Evolutionary conservation across 2,797 vertebrate species (phyloP), one percentile per base, ranked within the genome.

Genomic region (Rhyacichthys aspro): DNA sequence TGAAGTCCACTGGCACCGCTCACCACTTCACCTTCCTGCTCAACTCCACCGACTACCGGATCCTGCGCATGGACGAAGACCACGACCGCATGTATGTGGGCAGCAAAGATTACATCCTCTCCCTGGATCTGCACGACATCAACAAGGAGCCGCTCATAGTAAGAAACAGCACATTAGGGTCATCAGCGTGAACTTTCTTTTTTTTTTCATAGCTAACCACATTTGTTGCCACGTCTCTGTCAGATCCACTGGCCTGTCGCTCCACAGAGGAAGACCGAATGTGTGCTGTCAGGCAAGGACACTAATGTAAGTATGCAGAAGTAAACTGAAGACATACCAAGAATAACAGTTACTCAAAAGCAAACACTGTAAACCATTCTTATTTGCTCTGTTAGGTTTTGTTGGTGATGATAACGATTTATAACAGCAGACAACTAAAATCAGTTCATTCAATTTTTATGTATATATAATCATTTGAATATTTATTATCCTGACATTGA

Each of bases 41-140:
- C 65, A 99, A 99, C 89, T 97, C 97, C 0, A 96, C 95, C 0
- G 97, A 99, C 89, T 99, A 98, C 84, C 94, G 98, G 43, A 98
- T 99, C 86, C 93, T 99, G 55, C 93, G 95, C 59, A 98, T 98
- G 92, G 98, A 99, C 1, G 97, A 99, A 81, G 98, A 99, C 91
- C 98, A 99, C 0, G 98, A 99, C 89, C 96, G 98, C 81, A 98
- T 99, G 96, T 99, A 98, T 0, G 96, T 99, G 89, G 98, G 97
- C 84, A 98, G 96, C 94, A 99, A 98, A 89, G 97, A 99, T 91
- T 99, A 98, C 0, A 92, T 99, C 82, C 93, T 99, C 43, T 99
- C 98, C 0, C 87, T 99, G 90, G 96, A 99, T 79, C 93, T 99
- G 63, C 96, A 99, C 0, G 97, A 99, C 91, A 98, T 99, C 94